Conservation (phyloP, 2,113 vertebrate genomes). For the Oxygymnocypris stewartii region DNA sequence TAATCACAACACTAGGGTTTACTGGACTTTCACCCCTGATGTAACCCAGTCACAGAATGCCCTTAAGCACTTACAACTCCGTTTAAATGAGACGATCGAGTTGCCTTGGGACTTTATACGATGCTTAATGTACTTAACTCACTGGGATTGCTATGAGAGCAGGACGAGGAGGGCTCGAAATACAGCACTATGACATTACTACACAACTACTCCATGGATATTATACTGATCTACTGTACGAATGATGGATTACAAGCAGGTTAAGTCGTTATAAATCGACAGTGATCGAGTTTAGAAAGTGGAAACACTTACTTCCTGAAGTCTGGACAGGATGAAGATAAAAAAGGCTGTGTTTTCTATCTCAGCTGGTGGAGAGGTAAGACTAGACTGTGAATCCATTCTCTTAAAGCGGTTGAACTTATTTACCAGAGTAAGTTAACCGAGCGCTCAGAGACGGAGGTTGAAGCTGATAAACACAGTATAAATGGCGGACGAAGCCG, state of each 20-base stretch:
- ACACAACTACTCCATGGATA: neutral
- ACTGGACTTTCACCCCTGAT: conserved; percentile 21
- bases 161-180: neutral
- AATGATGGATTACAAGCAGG: neutral
- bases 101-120: neutral
- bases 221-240: neutral
- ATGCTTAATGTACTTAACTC: neutral
- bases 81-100: neutral
- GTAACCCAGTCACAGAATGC: neutral
- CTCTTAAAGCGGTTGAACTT: neutral
- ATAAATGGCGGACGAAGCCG: conserved; percentile 39
- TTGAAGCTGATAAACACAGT: neutral
- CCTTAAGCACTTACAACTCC: neutral
- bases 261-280: neutral
- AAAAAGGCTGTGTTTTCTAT: conserved; percentile 52
- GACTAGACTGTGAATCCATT: conserved; percentile 60
- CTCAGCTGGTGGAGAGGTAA: neutral
- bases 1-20: neutral
- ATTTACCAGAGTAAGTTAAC: neutral
- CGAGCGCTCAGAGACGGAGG: neutral
- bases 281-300: neutral
- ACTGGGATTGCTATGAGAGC: neutral
- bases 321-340: conserved; percentile 52
- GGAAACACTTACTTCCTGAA: conserved; percentile 62
- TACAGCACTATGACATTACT: neutral